phyloP scores from a whole-genome alignment of 2,113 vertebrate genomes.

The Rhea pennata region DNA sequence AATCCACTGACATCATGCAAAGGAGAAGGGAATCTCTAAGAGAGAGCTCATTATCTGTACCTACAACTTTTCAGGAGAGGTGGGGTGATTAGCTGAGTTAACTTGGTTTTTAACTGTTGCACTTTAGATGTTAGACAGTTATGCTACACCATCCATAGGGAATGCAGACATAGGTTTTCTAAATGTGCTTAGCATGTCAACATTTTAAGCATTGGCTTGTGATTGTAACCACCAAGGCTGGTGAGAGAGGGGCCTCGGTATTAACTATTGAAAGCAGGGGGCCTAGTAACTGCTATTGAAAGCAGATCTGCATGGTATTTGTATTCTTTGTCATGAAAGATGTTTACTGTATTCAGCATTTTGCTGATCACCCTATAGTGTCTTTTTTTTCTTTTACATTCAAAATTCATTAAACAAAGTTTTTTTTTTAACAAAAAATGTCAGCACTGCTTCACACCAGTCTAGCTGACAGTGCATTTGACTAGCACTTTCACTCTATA shows the following conservation, averaged over 20 bases:
- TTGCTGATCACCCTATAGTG: slow-evolving; percentile 39
- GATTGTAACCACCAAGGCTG: slow-evolving; percentile 53
- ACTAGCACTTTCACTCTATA: neutral
- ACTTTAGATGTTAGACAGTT: slow-evolving; percentile 36
- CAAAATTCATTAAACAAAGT: slow-evolving; percentile 44
- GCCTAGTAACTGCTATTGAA: slow-evolving; percentile 55
- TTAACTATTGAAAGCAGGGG: slow-evolving; percentile 69
- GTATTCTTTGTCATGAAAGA: slow-evolving; percentile 74
- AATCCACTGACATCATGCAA: neutral
- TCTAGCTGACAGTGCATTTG: slow-evolving; percentile 19
- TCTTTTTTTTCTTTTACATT: slow-evolving; percentile 25
- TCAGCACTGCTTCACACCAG: neutral
- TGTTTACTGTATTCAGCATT: slow-evolving; percentile 69
- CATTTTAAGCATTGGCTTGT: slow-evolving; percentile 50
- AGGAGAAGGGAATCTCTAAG: neutral
- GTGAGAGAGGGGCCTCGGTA: slow-evolving; percentile 56
- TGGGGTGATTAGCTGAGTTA: neutral
- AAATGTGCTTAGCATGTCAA: slow-evolving; percentile 73
- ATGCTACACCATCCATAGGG: slow-evolving; percentile 56
- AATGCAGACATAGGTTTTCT: slow-evolving; percentile 71
- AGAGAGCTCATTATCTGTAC: neutral
- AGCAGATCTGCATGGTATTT: slow-evolving; percentile 65
- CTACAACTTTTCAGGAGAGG: neutral
- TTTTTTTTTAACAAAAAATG: slow-evolving; percentile 24
- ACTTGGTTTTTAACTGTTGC: neutral